Percentiles rank a stretch among this genome's conserved stretches.
Conservation (phyloP, 2,888 invertebrate genomes). For the Erannis defoliaria region DNA sequence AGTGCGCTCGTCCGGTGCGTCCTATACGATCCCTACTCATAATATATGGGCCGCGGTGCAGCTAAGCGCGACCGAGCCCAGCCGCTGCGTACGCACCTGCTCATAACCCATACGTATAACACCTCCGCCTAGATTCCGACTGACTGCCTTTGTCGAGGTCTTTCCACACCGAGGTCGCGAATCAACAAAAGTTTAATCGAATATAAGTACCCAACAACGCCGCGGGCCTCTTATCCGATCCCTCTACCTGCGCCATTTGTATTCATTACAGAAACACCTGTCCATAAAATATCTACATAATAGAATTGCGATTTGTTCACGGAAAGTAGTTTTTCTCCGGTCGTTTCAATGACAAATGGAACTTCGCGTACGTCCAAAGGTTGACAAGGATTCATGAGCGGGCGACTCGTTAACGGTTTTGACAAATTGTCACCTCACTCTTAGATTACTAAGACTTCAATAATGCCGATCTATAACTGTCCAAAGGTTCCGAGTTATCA, state of each 20-base stretch:
- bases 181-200: conserved; percentile 22
- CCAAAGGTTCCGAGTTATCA: conserved; percentile 16
- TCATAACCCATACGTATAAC: conserved; percentile 34
- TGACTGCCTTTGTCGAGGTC: conserved; percentile 21
- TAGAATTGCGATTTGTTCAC: conserved; percentile 38
- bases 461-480: conserved; percentile 28
- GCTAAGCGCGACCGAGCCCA: conserved; percentile 41
- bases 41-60: conserved; percentile 59
- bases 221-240: conserved; percentile 20
- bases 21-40: conserved; percentile 57
- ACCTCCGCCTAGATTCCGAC: conserved; percentile 33
- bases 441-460: conserved; percentile 32
- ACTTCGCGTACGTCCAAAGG: conserved; percentile 28
- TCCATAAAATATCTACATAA: conserved; percentile 39
- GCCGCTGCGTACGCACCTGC: conserved; percentile 38
- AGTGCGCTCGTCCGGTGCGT: conserved; percentile 40
- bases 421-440: conserved; percentile 39
- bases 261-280: conserved; percentile 41
- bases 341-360: conserved; percentile 40
- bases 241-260: conserved; percentile 35
- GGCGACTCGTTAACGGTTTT: conserved; percentile 35
- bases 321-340: conserved; percentile 35
- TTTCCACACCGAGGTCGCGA: conserved; percentile 14
- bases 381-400: conserved; percentile 35
- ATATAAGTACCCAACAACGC: conserved; percentile 15